Evolutionary conservation across 1,140 invertebrate species (phyloP), one percentile per base, ranked within the genome.

Genomic region (Macrosteles quadrilineatus): DNA sequence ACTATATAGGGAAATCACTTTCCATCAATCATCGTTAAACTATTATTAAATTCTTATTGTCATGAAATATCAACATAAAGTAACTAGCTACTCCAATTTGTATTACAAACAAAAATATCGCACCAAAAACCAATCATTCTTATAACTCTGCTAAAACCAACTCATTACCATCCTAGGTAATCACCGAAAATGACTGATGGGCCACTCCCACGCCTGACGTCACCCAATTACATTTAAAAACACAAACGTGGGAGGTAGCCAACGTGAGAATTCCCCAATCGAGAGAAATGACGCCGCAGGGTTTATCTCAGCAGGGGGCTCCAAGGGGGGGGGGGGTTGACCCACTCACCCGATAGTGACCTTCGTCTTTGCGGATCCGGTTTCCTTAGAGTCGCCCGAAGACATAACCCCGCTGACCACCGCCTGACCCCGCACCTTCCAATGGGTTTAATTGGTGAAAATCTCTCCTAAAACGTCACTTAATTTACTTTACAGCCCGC

Each of bases 311-410:
- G 32, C 32, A 6, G 55, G 21, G 25, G 1, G 32, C n/a, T n/a
- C n/a, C 32, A 19, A 17, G 63, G 32, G 9, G 40, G 63, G 36
- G 63, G 63, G 23, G 32, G 32, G 63, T 9, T 66, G 63, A 66
- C 63, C 17, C 50, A 69, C 30, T 31, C 45, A 63, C 59, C 59
- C 59, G 19, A 19, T 3, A 17, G 32, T 66, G 63, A 66, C 63
- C 63, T 66, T 66, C 17, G 21, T 19, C 32, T 66, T 27, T 36
- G 32, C 23, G 63, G 63, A 66, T 66, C 63, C 63, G 63, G 63
- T 66, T 66, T 66, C 63, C 63, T 66, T 43, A 32, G 43, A n/a
- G 4, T 29, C 55, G 55, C 47, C 47, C 47, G 47, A 50, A 50
- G 27, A 59, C 25, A 59, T 59, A 59, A 59, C 55, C 55, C 55